These are phyloP conservation scores for Coenonympha glycerion DNA, from an alignment of 2,888 invertebrate species.

Conservation along the genomic window DNA sequence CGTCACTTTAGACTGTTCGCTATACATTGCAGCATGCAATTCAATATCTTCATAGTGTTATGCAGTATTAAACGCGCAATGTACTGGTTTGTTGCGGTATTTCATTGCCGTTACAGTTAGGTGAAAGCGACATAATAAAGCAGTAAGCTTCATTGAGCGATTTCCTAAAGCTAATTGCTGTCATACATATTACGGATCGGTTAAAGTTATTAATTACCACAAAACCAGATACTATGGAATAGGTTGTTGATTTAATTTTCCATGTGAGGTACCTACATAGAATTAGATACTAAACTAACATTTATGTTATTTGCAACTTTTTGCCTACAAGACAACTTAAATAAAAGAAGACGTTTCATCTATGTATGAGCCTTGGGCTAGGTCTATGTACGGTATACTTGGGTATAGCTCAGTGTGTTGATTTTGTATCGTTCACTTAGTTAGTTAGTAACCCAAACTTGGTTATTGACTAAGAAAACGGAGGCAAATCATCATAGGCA, in stretches of 20 bases:
- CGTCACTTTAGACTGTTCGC: slow-evolving; percentile 1
- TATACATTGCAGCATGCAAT: slow-evolving; percentile 22
- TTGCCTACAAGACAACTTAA: too few species aligned
- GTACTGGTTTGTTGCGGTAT: slow-evolving; percentile 14
- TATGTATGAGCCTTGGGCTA: too few species aligned
- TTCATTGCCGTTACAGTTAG: not conserved
- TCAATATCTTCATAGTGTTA: not conserved
- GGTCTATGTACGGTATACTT: too few species aligned
- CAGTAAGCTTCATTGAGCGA: slow-evolving; percentile 29
- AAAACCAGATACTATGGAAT: slow-evolving; percentile 10
- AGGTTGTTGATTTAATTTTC: slow-evolving; percentile 10
- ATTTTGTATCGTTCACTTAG: too few species aligned
- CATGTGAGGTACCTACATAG: slow-evolving; percentile 9
- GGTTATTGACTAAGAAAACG: too few species aligned
- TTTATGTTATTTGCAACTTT: too few species aligned
- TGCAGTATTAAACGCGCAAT: slow-evolving; percentile 16
- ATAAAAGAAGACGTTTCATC: too few species aligned
- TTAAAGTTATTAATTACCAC: slow-evolving; percentile 28
- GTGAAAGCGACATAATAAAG: slow-evolving; percentile 21
- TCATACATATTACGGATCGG: slow-evolving; percentile 27
- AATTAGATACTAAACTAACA: not conserved
- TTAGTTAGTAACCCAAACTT: too few species aligned
- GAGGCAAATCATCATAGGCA: too few species aligned
- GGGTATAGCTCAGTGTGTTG: too few species aligned
- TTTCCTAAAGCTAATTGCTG: slow-evolving; percentile 31